A percentile compares a stretch with the other conserved stretches of the same genome.
Conservation (phyloP, 2,113 vertebrate species). For the Leptobrachium leishanense region DNA sequence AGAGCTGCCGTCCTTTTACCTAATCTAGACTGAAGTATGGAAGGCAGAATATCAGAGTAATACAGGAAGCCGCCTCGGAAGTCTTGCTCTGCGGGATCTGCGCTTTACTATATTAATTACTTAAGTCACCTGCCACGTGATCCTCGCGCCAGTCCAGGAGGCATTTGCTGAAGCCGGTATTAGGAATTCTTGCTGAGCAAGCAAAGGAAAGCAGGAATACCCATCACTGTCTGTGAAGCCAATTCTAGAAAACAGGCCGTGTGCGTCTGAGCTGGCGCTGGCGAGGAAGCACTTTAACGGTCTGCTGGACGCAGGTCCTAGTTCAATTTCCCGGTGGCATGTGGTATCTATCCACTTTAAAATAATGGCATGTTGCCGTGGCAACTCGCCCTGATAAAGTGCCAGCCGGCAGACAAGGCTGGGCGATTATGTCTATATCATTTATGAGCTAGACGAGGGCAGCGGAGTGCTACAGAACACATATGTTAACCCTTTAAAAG, state of each 20-base stretch:
- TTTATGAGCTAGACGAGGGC: not conserved
- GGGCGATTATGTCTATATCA: not conserved
- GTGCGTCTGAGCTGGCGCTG: not conserved
- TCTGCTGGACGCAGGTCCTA: not conserved
- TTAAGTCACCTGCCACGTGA: slow-evolving; percentile 3
- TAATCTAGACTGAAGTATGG: not conserved
- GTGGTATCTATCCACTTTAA: not conserved
- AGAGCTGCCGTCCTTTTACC: not conserved
- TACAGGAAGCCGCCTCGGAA: slow-evolving; percentile 3
- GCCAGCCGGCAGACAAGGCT: not conserved
- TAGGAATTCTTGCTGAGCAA: not conserved
- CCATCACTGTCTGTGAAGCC: slow-evolving; percentile 2
- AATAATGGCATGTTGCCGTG: slow-evolving; percentile 11
- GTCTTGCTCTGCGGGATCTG: not conserved
- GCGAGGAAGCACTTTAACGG: not conserved
- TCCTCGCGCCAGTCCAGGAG: slow-evolving; percentile 5
- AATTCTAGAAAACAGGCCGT: not conserved
- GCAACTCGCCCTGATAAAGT: not conserved
- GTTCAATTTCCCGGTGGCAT: not conserved
- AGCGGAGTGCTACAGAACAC: no score
- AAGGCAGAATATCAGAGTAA: slow-evolving; percentile 11
- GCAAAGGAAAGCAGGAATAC: slow-evolving; percentile 1
- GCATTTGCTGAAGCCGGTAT: not conserved
- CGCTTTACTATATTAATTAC: not conserved
- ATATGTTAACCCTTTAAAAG: no score